Conservation (phyloP, 2,888 invertebrate genomes). For the Plutella xylostella region DNA sequence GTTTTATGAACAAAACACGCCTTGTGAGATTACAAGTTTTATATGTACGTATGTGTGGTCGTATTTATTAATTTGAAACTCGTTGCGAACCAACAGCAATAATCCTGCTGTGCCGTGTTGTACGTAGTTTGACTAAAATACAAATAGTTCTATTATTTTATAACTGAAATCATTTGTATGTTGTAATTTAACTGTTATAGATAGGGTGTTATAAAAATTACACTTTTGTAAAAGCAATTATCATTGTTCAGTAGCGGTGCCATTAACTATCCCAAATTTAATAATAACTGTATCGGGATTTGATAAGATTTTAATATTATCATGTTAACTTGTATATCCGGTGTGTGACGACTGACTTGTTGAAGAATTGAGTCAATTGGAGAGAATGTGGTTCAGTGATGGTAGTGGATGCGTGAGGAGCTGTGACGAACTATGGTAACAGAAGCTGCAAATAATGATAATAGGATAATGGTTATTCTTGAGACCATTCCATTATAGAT, state of each 20-base stretch:
- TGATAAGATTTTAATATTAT: constrained; percentile 4
- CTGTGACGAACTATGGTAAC: constrained; percentile 3
- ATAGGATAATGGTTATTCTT: constrained; percentile 46
- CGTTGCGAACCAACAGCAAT: constrained; percentile 31
- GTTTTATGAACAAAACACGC: constrained; percentile 36
- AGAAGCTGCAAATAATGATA: constrained; percentile 6
- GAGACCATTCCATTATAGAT: constrained; percentile 64
- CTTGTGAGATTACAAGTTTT: constrained; percentile 43
- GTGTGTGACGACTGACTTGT: no score
- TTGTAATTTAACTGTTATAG: constrained; percentile 13
- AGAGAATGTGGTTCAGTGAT: no score
- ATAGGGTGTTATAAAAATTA: constrained; percentile 15
- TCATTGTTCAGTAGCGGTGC: constrained; percentile 31
- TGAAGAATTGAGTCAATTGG: no score
- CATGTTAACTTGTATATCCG: no score
- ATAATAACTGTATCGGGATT: background rate
- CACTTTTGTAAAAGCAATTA: constrained; percentile 16
- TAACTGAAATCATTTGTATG: constrained; percentile 4
- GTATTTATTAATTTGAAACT: background rate
- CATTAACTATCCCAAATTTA: constrained; percentile 31
- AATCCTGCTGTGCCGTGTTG: constrained; percentile 28
- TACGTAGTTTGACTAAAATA: background rate
- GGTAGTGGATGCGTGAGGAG: no score
- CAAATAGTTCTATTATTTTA: constrained; percentile 7
- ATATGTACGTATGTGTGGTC: constrained; percentile 21